These are phyloP conservation scores for Galleria mellonella DNA, from an alignment of 1,140 invertebrate genomes.

Conservation along the genomic window DNA sequence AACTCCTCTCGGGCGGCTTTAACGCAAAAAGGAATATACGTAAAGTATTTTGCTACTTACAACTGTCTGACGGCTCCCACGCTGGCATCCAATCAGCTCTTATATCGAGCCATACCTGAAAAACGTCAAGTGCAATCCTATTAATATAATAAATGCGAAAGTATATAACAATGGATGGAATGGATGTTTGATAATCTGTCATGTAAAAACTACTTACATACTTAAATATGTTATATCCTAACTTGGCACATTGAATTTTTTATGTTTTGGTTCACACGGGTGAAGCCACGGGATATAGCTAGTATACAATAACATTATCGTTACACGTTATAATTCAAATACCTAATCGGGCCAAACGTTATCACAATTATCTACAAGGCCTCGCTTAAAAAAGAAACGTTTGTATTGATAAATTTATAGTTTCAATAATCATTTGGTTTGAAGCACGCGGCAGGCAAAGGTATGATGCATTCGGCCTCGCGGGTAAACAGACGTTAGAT, in stretches of 20 bases:
- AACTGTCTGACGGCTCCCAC: constrained; percentile 35
- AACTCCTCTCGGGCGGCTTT: too few relatives aligned
- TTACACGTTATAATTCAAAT: too few relatives aligned
- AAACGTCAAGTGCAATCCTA: constrained; percentile 4
- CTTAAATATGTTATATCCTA: too few relatives aligned
- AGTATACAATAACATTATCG: too few relatives aligned
- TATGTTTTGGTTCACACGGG: too few relatives aligned
- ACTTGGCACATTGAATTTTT: too few relatives aligned
- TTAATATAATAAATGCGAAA: too few relatives aligned
- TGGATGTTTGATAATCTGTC: too few relatives aligned
- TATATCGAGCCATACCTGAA: constrained; percentile 52
- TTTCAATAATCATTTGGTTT: constrained; percentile 57
- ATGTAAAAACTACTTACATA: too few relatives aligned
- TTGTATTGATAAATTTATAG: constrained; percentile 24
- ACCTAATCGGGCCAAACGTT: background rate
- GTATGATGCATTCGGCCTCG: constrained; percentile 70
- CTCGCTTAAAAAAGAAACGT: constrained; percentile 23
- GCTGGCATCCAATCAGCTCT: constrained; percentile 35
- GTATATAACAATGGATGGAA: too few relatives aligned
- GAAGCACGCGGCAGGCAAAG: constrained; percentile 43
- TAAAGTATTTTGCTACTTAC: constrained; percentile 32
- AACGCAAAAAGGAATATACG: too few relatives aligned
- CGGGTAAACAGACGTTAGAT: constrained; percentile 70
- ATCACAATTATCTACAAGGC: constrained; percentile 30
- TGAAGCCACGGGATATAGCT: too few relatives aligned